Conservation (phyloP, 2,113 vertebrate species). For the Lycocorax pyrrhopterus region DNA sequence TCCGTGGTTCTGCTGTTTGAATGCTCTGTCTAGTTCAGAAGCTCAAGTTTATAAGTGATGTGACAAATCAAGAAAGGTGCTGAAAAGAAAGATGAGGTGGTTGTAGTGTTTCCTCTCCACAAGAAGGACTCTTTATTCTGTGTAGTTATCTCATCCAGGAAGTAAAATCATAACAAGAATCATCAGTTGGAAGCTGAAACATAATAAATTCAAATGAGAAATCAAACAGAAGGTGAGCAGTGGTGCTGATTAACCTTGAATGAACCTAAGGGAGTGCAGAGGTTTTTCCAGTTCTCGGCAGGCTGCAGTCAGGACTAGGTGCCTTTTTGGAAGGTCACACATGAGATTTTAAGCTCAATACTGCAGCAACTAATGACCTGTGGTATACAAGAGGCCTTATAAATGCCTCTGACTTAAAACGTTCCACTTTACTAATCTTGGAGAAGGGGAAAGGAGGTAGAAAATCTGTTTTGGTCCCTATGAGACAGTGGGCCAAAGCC, state of each 20-base stretch:
- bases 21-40: background rate
- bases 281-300: background rate
- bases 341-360: background rate
- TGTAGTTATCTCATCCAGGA: background rate
- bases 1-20: background rate
- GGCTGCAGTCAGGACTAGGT: background rate
- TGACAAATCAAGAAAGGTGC: background rate
- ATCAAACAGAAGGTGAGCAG: background rate
- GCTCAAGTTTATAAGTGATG: background rate
- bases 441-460: background rate
- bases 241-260: conserved; percentile 50
- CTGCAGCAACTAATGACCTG: background rate
- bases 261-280: background rate
- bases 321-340: background rate
- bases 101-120: background rate
- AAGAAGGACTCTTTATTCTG: background rate
- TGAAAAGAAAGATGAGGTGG: background rate
- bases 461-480: background rate
- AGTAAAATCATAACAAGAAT: conserved; percentile 14
- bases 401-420: background rate
- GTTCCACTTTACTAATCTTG: background rate
- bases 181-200: background rate
- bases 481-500: background rate
- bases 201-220: conserved; percentile 52
- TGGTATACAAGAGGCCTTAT: background rate